Evolutionary conservation across 2,113 vertebrate genomes (phyloP), one percentile per base, ranked within the genome.

Genomic region (Calyptomena viridis): DNA sequence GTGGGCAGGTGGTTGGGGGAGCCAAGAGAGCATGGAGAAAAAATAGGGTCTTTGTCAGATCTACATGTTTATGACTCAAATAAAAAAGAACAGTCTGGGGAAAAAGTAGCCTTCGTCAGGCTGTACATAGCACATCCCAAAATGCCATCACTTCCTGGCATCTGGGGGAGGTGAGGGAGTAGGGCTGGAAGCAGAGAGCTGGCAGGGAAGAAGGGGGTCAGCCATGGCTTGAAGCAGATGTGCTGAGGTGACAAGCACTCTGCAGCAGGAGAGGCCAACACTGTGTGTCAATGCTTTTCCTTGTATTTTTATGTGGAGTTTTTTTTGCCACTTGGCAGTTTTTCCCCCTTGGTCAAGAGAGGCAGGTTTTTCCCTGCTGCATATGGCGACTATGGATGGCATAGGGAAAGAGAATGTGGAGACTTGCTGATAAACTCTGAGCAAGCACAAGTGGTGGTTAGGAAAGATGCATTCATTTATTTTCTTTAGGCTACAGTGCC

Each of bases 371-470:
- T 69, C 5, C 5, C 42, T 74, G 19, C n/a, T 83, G 14, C 25
- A 46, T 3, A 1, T 9, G 4, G 15, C 25, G 19, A 19, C 66
- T 62, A 5, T 2, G 15, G 37, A 31, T 35, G 25, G 35, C 20
- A 31, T 2, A 6, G 42, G 49, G 53, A 50, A 60, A 60, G 46
- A 30, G 5, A 1, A 2, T 0, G 0, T n/a, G 40, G 40, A 50
- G 44, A 31, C 10, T 28, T 76, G 39, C 16, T 55, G 49, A 33
- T 66, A 16, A 72, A 37, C 28, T 16, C n/a, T 30, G 9, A 64
- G 30, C 30, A 66, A 42, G 44, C 13, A 16, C 7, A 28, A 47
- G 23, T 5, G 2, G 11, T 28, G 62, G 12, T 39, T 35, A n/a
- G 46, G n/a, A 47, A 55, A 86, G 69, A 28, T 23, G 17, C 5